Evolutionary conservation across 2,797 vertebrate species (phyloP).

Genomic region (Sciaenops ocellatus): DNA sequence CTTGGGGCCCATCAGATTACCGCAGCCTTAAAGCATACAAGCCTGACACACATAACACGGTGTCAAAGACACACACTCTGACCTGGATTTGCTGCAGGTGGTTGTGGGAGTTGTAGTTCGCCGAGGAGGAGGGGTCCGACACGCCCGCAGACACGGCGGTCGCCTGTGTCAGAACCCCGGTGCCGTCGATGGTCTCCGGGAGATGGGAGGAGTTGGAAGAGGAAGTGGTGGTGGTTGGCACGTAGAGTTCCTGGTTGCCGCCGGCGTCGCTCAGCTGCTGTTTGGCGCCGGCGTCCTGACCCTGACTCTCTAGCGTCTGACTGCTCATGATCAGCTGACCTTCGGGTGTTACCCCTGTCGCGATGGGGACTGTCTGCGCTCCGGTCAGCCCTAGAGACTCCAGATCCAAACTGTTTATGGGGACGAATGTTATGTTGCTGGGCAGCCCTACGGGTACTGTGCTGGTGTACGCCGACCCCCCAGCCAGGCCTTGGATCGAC

Average conservation of each 20-base stretch:
- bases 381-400: constrained; percentile 96
- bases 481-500: constrained; percentile 91
- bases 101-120: constrained; percentile 92
- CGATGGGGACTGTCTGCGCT: constrained; percentile 93
- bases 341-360: constrained; percentile 90
- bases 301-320: constrained; percentile 90
- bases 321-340: constrained; percentile 96
- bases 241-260: constrained; percentile 91
- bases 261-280: constrained; percentile 88
- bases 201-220: constrained; percentile 90
- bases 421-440: constrained; percentile 98
- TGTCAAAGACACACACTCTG: constrained; percentile 62
- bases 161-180: constrained; percentile 95
- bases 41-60: background rate
- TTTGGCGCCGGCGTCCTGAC: constrained; percentile 89
- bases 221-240: constrained; percentile 90
- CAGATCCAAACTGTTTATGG: constrained; percentile 97
- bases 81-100: constrained; percentile 98
- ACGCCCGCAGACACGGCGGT: constrained; percentile 90
- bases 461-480: constrained; percentile 89
- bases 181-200: constrained; percentile 96
- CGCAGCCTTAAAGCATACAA: background rate
- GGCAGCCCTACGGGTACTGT: constrained; percentile 93
- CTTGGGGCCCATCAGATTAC: background rate
- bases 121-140: constrained; percentile 90